A percentile compares a stretch with the other conserved stretches of the same genome.
phyloP scores from a whole-genome alignment of 2,113 vertebrate species.

The Equus przewalskii region DNA sequence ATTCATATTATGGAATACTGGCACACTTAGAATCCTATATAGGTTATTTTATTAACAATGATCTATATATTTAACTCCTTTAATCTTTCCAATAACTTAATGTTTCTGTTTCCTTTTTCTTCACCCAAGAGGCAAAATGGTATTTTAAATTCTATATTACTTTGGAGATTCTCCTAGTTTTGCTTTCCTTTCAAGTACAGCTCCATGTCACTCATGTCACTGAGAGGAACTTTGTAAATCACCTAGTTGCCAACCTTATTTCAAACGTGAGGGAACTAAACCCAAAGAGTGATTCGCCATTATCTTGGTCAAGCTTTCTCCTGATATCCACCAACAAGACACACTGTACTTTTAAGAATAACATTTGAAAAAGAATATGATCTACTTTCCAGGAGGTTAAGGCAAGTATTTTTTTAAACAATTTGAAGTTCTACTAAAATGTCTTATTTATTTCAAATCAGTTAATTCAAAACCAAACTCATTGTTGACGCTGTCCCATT shows the following conservation, averaged over 20 bases:
- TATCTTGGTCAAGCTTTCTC: background rate
- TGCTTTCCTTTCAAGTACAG: background rate
- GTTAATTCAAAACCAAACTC: constrained; percentile 49
- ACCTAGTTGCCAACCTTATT: background rate
- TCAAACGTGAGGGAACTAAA: background rate
- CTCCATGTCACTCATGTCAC: background rate
- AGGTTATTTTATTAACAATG: background rate
- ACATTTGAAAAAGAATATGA: background rate
- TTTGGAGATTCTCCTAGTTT: background rate
- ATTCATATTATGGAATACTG: background rate
- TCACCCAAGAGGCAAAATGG: background rate
- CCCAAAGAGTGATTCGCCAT: background rate
- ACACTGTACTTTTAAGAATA: constrained; percentile 45
- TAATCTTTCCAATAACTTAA: background rate
- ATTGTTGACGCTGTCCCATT: background rate
- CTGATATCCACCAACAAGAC: constrained; percentile 13
- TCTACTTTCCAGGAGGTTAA: background rate
- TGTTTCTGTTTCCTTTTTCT: background rate
- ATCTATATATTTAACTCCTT: background rate
- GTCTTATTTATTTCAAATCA: constrained; percentile 62
- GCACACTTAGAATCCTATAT: background rate
- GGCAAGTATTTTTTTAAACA: background rate
- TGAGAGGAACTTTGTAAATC: background rate
- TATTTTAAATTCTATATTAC: background rate
- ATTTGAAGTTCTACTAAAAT: constrained; percentile 44